Evolutionary conservation across 2,888 invertebrate genomes (phyloP).

Genomic region (Neocrepidodera transversa): DNA sequence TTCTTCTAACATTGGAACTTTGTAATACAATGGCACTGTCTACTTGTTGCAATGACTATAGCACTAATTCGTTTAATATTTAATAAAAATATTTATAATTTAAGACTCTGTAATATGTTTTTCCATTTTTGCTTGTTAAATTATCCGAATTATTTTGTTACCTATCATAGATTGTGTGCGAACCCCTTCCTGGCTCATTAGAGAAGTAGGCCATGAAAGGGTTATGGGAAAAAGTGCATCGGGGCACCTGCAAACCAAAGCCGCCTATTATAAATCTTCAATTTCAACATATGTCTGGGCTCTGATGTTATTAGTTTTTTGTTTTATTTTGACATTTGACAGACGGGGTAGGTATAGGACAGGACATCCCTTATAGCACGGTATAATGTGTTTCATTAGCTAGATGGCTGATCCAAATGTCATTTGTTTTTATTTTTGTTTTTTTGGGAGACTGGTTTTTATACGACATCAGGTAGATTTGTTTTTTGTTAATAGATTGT

Average conservation of each 20-base stretch:
- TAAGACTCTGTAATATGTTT: no score
- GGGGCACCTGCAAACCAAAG: slow-evolving; percentile 52
- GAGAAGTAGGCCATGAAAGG: slow-evolving; percentile 55
- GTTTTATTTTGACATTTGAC: slow-evolving; percentile 37
- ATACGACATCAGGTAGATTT: slow-evolving; percentile 4
- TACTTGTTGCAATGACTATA: no score
- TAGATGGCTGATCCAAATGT: slow-evolving; percentile 21
- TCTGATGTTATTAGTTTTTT: slow-evolving; percentile 40
- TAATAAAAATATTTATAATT: no score
- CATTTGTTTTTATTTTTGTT: slow-evolving; percentile 22
- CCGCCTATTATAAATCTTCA: slow-evolving; percentile 50
- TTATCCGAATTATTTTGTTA: no score
- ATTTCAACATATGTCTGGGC: slow-evolving; percentile 46
- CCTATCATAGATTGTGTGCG: slow-evolving; percentile 37
- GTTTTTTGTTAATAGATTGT: no score
- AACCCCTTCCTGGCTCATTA: slow-evolving; percentile 52
- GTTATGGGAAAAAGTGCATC: slow-evolving; percentile 53
- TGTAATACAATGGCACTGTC: no score
- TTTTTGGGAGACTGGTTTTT: slow-evolving; percentile 1
- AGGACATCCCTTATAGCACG: slow-evolving; percentile 33
- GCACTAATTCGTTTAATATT: no score
- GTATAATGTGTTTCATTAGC: slow-evolving; percentile 30
- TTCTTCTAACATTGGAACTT: no score
- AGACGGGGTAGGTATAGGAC: slow-evolving; percentile 27
- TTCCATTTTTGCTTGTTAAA: no score